Base-by-base conservation (phyloP, 2,797 vertebrate species). In the Choloepus didactylus region DNA sequence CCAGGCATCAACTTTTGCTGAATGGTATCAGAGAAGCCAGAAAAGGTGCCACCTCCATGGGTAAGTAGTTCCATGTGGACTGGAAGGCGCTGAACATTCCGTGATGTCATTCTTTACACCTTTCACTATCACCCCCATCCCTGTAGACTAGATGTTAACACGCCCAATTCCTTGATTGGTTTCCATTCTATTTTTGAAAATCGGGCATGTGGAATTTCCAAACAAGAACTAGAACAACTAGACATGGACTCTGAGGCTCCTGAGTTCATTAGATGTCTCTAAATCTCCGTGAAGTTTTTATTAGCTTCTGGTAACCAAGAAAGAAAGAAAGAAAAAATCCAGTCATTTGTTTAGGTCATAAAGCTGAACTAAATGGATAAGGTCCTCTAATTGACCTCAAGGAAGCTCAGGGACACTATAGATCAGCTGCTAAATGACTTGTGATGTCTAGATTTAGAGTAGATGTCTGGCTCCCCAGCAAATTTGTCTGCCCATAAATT, bases 401-500 rank as follows among this genome's bases (percentile, higher is more conserved):
- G 56, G 89, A 93, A 54, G 85, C 87, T 90, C 25, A 12, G 86
- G 94, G 88, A 83, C 85, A 14, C 72, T 46, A 15, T 15, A 72
- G 87, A 92, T 96, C 94, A 93, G 49, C 81, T 67, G 87, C 64
- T 73, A 85, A 93, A 70, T 87, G 87, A 94, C 77, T 95, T 87
- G 81, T 21, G 94, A 79, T 29, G 79, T 95, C 91, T 92, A 60
- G n/a, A 84, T 94, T 91, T 69, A 91, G 92, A 81, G 87, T 73
- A 84, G 82, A 88, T 49, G 86, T 86, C 96, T 93, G 90, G 91
- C 93, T 89, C 73, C 90, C 51, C 19, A 66, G 87, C 93, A 93
- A 38, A 85, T 92, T 51, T 83, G 92, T 91, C 92, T 95, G 93
- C 88, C 83, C 80, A 89, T 95, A 91, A 86, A 96, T 96, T 95